phyloP scores from a whole-genome alignment of 2,888 invertebrate genomes.

The Microchrysa polita region DNA sequence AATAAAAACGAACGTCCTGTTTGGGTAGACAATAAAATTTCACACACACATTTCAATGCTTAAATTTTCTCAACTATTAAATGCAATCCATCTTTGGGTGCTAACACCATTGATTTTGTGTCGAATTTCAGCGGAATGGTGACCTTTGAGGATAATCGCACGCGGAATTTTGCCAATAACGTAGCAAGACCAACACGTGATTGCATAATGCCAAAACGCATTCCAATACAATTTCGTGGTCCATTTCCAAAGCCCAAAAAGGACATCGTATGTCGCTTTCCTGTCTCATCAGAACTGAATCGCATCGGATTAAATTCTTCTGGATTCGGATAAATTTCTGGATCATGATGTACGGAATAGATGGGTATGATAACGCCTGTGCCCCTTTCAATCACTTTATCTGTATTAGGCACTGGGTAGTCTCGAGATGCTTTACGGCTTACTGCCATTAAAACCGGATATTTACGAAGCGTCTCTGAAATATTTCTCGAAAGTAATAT shows the following conservation, averaged over 20 bases:
- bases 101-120: background rate
- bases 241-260: constrained; percentile 59
- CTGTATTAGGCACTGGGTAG: constrained; percentile 64
- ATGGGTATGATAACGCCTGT: constrained; percentile 68
- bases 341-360: constrained; percentile 70
- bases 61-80: too few relatives aligned
- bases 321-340: constrained; percentile 70
- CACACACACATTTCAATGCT: too few relatives aligned
- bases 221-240: constrained; percentile 57
- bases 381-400: constrained; percentile 66
- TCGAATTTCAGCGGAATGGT: background rate
- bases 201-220: constrained; percentile 11
- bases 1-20: too few relatives aligned
- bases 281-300: constrained; percentile 67
- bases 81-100: background rate
- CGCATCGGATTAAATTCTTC: constrained; percentile 71
- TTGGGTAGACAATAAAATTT: background rate
- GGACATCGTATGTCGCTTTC: constrained; percentile 56
- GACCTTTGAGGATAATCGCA: background rate
- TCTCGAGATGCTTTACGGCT: constrained; percentile 65
- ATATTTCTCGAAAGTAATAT: background rate
- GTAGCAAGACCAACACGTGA: background rate
- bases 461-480: constrained; percentile 68
- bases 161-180: background rate
- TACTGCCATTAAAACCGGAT: constrained; percentile 66